Conservation (phyloP, 2,113 vertebrate species). For the Tachysurus fulvidraco region DNA sequence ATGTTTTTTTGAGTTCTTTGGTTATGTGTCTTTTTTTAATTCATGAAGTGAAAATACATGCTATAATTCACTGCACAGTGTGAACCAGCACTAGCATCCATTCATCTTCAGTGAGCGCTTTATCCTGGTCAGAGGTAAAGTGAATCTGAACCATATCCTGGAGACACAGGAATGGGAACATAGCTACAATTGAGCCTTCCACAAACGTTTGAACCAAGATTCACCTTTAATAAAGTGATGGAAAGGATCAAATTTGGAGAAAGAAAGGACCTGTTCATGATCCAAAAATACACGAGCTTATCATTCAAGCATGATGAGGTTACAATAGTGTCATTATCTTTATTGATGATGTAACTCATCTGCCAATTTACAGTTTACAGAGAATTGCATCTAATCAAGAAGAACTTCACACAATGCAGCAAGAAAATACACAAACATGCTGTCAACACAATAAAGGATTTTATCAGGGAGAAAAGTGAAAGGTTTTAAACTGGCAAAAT, state of each 20-base stretch:
- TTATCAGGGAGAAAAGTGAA: not conserved
- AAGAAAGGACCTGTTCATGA: not conserved
- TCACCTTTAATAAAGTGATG: not conserved
- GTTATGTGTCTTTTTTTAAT: slow-evolving; percentile 6
- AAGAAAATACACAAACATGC: no score
- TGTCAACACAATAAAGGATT: not conserved
- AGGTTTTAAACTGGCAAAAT: not conserved
- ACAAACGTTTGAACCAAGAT: not conserved
- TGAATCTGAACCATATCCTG: not conserved
- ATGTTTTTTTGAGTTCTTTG: slow-evolving; percentile 7
- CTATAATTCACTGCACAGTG: slow-evolving; percentile 4
- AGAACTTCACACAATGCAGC: no score
- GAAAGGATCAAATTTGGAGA: not conserved
- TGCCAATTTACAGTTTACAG: not conserved
- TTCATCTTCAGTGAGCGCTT: not conserved
- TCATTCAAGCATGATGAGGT: not conserved
- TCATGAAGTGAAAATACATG: not conserved
- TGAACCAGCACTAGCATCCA: not conserved
- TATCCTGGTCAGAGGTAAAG: not conserved
- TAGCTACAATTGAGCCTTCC: not conserved
- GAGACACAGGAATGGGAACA: not conserved
- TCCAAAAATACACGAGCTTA: not conserved
- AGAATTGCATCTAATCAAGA: not conserved
- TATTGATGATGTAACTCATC: not conserved
- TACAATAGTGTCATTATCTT: not conserved